These are phyloP conservation scores for Limenitis camilla DNA, from an alignment of 2,888 invertebrate genomes.

Conservation along the genomic window DNA sequence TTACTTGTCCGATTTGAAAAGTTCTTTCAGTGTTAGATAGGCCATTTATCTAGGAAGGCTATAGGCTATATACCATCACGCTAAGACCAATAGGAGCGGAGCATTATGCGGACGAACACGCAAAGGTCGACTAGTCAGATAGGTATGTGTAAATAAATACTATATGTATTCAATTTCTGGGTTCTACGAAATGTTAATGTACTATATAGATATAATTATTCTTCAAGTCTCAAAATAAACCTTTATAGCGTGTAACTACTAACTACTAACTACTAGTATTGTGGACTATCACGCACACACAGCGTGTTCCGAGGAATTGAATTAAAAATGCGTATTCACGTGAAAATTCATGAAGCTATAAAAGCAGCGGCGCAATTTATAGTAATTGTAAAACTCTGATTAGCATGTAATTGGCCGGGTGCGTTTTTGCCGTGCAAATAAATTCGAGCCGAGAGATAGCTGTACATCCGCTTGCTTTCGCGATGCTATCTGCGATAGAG, in stretches of 20 bases:
- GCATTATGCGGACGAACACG: no score
- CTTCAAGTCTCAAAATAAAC: neutral
- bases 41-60: no score
- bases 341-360: constrained; percentile 37
- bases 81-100: no score
- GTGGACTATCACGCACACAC: constrained; percentile 20
- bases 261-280: no score
- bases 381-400: constrained; percentile 51
- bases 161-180: no score
- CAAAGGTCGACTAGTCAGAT: no score
- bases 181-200: no score
- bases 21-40: no score
- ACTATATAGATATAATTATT: neutral
- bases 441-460: constrained; percentile 33
- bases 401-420: constrained; percentile 57
- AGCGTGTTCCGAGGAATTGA: constrained; percentile 18
- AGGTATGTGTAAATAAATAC: no score
- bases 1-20: no score
- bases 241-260: neutral
- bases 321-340: constrained; percentile 15
- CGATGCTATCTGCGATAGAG: constrained; percentile 34
- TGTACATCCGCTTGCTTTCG: constrained; percentile 37
- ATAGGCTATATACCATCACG: no score
- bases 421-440: constrained; percentile 38
- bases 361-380: constrained; percentile 34